Conservation (phyloP, 2,797 vertebrate genomes). For the Kryptolebias ocellatus region DNA sequence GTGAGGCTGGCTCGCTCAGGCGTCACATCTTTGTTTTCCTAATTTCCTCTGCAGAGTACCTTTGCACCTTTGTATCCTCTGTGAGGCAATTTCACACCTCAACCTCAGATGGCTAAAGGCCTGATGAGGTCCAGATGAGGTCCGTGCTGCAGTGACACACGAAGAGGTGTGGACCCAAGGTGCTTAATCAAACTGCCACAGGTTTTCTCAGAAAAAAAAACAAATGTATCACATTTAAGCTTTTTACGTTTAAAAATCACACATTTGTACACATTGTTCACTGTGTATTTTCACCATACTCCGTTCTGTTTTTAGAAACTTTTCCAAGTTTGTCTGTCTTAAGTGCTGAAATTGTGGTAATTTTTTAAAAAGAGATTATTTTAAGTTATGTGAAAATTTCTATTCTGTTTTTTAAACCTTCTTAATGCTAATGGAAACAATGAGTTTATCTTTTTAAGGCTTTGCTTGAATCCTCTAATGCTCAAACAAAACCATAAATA, state of each 20-base stretch:
- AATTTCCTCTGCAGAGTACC: constrained; percentile 65
- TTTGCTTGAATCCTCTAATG: too few species aligned
- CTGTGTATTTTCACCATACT: too few species aligned
- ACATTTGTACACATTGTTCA: neutral
- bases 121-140: constrained; percentile 78
- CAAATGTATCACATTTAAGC: neutral
- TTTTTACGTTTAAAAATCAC: neutral
- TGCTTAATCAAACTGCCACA: constrained; percentile 54
- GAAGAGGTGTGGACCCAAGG: constrained; percentile 49
- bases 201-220: neutral
- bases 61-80: constrained; percentile 43
- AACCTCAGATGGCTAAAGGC: constrained; percentile 38
- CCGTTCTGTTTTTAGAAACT: too few species aligned
- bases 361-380: too few species aligned
- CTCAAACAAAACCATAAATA: too few species aligned
- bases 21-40: constrained; percentile 75
- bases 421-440: too few species aligned
- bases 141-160: constrained; percentile 45
- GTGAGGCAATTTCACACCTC: constrained; percentile 58
- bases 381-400: too few species aligned
- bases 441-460: too few species aligned
- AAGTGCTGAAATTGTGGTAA: too few species aligned
- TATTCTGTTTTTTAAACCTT: too few species aligned
- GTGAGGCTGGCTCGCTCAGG: constrained; percentile 52
- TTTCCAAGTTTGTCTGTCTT: too few species aligned